Conservation (phyloP, 2,888 invertebrate species). For the Lagria hirta region DNA sequence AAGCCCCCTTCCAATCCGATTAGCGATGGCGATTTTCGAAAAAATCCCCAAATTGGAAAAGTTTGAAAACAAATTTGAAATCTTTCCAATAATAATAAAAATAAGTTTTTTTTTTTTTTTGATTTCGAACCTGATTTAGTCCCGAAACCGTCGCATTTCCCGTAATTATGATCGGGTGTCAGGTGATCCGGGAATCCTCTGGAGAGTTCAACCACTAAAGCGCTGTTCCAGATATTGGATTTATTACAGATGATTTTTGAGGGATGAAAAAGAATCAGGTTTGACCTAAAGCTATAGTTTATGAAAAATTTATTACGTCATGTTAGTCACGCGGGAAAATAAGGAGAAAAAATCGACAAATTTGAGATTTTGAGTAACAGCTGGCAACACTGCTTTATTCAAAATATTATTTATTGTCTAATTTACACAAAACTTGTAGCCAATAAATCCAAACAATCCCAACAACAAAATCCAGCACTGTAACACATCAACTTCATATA, state of each 20-base stretch:
- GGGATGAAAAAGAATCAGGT: conserved; percentile 19
- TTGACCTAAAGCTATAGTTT: conserved; percentile 14
- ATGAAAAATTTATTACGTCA: conserved; percentile 17
- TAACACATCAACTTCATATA: too few species aligned
- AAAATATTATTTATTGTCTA: too few species aligned
- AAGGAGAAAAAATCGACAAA: too few species aligned
- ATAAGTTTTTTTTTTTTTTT: conserved; percentile 34
- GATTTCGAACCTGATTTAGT: conserved; percentile 36
- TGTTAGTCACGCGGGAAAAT: conserved; percentile 4
- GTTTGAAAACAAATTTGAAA: conserved; percentile 33
- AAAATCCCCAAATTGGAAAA: conserved; percentile 9
- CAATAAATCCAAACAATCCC: too few species aligned
- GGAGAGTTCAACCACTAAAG: conserved; percentile 40
- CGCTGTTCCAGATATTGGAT: conserved; percentile 45
- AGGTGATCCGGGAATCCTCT: conserved; percentile 44
- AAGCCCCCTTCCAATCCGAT: conserved; percentile 14
- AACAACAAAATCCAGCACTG: too few species aligned
- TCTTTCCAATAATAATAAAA: conserved; percentile 41
- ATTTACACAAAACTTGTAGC: too few species aligned
- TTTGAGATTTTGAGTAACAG: too few species aligned
- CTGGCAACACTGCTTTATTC: too few species aligned
- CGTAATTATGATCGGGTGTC: conserved; percentile 49
- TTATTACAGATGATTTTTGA: conserved; percentile 38
- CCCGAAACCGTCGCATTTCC: conserved; percentile 19
- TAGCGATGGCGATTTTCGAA: conserved; percentile 8